phyloP scores from a whole-genome alignment of 2,888 invertebrate genomes.

The Exephanes ischioxanthus region DNA sequence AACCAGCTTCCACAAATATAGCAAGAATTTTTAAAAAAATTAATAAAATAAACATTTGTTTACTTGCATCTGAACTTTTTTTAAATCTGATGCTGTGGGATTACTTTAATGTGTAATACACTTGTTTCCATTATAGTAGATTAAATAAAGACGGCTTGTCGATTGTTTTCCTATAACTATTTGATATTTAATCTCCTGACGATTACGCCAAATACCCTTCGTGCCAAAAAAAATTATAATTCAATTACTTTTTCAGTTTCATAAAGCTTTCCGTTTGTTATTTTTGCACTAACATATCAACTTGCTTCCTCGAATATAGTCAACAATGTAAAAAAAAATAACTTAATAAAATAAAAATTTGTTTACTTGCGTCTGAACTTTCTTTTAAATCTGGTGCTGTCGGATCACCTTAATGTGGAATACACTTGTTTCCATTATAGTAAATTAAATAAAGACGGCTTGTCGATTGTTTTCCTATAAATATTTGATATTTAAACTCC shows the following conservation, averaged over 20 bases:
- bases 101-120: neutral
- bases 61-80: neutral
- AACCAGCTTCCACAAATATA: neutral
- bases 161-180: constrained; percentile 15
- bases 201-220: neutral
- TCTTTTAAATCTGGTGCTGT: neutral
- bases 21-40: neutral
- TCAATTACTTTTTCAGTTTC: neutral
- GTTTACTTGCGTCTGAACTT: neutral
- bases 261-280: neutral
- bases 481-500: constrained; percentile 30
- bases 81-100: neutral
- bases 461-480: constrained; percentile 2
- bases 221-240: neutral
- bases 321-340: neutral
- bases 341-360: neutral
- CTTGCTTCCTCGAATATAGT: neutral
- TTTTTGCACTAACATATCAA: neutral
- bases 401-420: too few species aligned
- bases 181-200: constrained; percentile 1
- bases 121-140: neutral
- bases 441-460: neutral
- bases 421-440: too few species aligned
- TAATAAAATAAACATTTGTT: neutral
- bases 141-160: neutral